phyloP scores from a whole-genome alignment of 2,888 invertebrate species.

The Eumacrocentrus americanus region DNA sequence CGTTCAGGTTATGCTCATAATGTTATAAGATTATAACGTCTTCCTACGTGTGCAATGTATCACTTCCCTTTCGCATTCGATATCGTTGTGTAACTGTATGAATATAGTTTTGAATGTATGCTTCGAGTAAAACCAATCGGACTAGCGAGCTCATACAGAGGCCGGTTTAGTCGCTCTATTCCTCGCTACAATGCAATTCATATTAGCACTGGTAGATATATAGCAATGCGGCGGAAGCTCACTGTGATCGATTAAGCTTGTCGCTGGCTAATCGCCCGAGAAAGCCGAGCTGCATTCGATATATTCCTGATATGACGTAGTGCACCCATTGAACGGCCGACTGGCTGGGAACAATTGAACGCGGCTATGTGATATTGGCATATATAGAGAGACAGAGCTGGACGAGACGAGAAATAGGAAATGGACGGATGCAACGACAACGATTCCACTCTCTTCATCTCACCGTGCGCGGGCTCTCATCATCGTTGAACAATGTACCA shows the following conservation, averaged over 20 bases:
- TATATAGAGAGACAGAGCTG: not conserved
- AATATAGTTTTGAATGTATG: no score
- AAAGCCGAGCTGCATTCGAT: conserved; percentile 31
- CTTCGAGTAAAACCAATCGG: no score
- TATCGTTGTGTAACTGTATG: no score
- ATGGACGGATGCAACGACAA: conserved; percentile 13
- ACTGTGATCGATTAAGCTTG: conserved; percentile 43
- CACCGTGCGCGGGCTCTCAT: no score
- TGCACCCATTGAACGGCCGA: conserved; percentile 1
- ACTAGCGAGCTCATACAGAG: no score
- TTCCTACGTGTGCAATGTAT: no score
- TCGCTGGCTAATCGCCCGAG: conserved; percentile 44
- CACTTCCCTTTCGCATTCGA: no score
- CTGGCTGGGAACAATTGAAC: conserved; percentile 17
- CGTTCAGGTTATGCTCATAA: no score
- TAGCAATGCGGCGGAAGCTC: not conserved
- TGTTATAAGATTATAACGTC: no score
- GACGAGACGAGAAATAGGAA: conserved; percentile 5
- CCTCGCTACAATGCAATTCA: not conserved
- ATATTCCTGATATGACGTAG: conserved; percentile 17
- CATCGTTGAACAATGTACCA: no score
- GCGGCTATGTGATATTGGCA: conserved; percentile 14
- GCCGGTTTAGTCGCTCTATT: no score
- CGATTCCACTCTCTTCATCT: not conserved
- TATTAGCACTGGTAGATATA: not conserved